Base-by-base conservation (phyloP, 2,113 vertebrate species). In the Nibea coibor region DNA sequence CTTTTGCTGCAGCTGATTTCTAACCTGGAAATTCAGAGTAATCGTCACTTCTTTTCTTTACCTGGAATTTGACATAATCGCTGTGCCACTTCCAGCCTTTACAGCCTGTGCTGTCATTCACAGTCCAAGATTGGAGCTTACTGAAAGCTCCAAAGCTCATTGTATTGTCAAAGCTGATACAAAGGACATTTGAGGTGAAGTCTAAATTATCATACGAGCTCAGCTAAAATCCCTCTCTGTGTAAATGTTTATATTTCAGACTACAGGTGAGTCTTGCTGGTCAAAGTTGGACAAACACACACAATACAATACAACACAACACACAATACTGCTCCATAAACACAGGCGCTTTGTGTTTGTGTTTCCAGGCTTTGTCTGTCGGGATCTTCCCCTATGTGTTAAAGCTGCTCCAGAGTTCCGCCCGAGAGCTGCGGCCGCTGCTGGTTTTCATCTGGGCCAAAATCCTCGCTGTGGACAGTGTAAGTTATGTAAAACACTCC, bases 381-480 rank as follows among this genome's bases (percentile, higher is more conserved):
- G 98, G 98, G 83, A 99, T 99, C 78, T 99, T 99, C 91, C 98
- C 98, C 0, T 99, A 99, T 0, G 98, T 99, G 39, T 91, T 99
- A 85, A 99, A 99, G 92, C 96, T 99, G 10, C 96, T 99, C 1
- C 98, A 99, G 88, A 99, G 98, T 83, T 99, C 98, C 2, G 98
- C 98, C 57, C 91, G 98, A 54, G 98, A 99, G 91, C 95, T 99
- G 82, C 94, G 98, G 14, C 98, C 98, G 0, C 96, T 98, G 42
- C 96, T 99, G 0, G 98, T 99, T 54, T 99, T 99, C 95, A 99
- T 99, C 94, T 99, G 98, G 98, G 98, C 98, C 85, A 99, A 99
- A 93, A 99, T 99, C 85, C 96, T 99, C 14, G 98, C 98, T 0
- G 98, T 99, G 84, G 98, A 99, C 95, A 99, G 98, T 17, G 98